Base-by-base conservation (phyloP, 2,888 invertebrate species). In the Eristalinus aeneus region DNA sequence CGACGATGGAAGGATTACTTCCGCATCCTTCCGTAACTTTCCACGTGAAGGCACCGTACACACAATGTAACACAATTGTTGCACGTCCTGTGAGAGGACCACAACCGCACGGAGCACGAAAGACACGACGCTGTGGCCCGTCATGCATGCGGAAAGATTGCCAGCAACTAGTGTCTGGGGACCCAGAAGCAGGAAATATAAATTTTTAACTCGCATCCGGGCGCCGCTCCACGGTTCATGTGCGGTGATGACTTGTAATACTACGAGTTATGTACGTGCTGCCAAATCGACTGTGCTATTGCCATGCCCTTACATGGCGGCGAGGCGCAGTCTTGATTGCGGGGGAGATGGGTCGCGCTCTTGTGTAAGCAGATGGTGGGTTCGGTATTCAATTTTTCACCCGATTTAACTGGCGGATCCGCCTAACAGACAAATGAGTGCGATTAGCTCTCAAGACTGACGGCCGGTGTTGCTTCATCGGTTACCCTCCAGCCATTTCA, bases 261-360 rank as follows among this genome's bases (percentile, higher is more conserved):
- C 27, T 22, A 73, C 80, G 85, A 80, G 63, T 81, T 81, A 81
- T 77, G 81, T 76, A 77, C 81, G 68, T 86, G 81, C 81, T 86
- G 85, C 85, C 65, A 65, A 81, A 61, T 86, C 77, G 71, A 73
- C 73, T 81, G 81, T 73, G 81, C 53, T 64, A 77, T 81, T 81
- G 85, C 46, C 54, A 39, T 68, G 11, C 65, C 36, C 58, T 64
- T 75, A 79, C 78, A 71, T 34, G 64, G 39, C 5, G n/a, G n/a
- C 39, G 20, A 27, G 61, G 34, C 20, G 39, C n/a, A 12, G 79
- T 4, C n/a, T 60, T 39, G 31, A 34, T n/a, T 46, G 23, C 32
- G 11, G n/a, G 5, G 56, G 53, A 60, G 39, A 67, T 58, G 58
- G 46, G 67, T 39, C 60, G 32, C 39, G 46, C 27, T 46, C 16